Percentiles rank a stretch among this genome's conserved stretches.
These are phyloP conservation scores for Bombus superbus DNA, from an alignment of 1,140 invertebrate genomes.

Conservation along the genomic window DNA sequence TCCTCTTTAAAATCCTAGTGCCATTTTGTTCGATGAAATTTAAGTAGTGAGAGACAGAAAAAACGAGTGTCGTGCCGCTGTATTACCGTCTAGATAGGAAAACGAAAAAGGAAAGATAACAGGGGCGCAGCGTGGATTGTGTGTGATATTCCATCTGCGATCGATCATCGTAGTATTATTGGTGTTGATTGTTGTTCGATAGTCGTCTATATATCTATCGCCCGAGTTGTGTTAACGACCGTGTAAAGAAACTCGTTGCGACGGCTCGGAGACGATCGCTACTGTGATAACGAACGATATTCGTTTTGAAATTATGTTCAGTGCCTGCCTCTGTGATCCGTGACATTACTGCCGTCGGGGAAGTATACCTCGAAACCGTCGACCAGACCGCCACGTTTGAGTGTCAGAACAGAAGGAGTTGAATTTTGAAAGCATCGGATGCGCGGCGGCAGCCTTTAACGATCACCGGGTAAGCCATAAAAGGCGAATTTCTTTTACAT, in stretches of 20 bases:
- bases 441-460: slow-evolving; percentile 59
- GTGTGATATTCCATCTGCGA: slow-evolving; percentile 40
- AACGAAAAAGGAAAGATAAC: not conserved
- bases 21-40: slow-evolving; percentile 23
- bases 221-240: slow-evolving; percentile 23
- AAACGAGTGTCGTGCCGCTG: slow-evolving; percentile 12
- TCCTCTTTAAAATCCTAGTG: slow-evolving; percentile 10
- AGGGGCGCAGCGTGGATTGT: slow-evolving; percentile 24
- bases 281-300: slow-evolving; percentile 63
- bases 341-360: slow-evolving; percentile 50
- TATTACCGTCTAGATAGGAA: not conserved
- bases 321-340: slow-evolving; percentile 64
- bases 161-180: slow-evolving; percentile 30
- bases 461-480: slow-evolving; percentile 66
- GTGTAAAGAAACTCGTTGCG: slow-evolving; percentile 39
- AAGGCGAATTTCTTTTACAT: slow-evolving; percentile 16
- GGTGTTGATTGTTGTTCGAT: slow-evolving; percentile 51
- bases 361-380: slow-evolving; percentile 9
- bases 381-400: slow-evolving; percentile 1
- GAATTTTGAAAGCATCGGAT: slow-evolving; percentile 65
- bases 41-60: slow-evolving; percentile 26
- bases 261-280: slow-evolving; percentile 51
- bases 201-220: slow-evolving; percentile 18
- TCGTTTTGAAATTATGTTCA: slow-evolving; percentile 57
- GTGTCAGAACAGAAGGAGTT: slow-evolving; percentile 65